phyloP scores from a whole-genome alignment of 2,888 invertebrate species.

The Cancer borealis region DNA sequence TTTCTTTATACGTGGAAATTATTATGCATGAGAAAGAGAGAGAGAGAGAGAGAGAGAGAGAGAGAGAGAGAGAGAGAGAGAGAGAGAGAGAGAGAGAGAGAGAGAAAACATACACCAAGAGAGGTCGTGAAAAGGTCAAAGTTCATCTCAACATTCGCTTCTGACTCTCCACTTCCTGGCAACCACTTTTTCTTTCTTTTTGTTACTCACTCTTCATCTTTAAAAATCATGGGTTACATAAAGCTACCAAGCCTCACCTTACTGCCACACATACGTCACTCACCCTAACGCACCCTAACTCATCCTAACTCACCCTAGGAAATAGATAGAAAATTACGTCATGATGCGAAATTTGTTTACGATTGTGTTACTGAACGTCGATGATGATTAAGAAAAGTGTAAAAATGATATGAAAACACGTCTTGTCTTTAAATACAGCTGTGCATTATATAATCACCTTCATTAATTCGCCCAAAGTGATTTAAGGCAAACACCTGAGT shows the following conservation, averaged over 20 bases:
- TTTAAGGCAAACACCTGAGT: neutral
- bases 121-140: neutral
- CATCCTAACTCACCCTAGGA: neutral
- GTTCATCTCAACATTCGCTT: neutral
- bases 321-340: too few species aligned
- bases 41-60: constrained; percentile 4
- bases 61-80: constrained; percentile 1
- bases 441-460: neutral
- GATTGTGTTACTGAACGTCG: too few species aligned
- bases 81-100: constrained; percentile 42
- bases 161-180: constrained; percentile 3
- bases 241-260: too few species aligned
- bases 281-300: too few species aligned
- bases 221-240: neutral
- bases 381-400: too few species aligned
- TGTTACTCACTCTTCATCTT: neutral
- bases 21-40: neutral
- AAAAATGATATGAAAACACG: too few species aligned
- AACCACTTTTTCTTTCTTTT: neutral
- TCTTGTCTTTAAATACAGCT: too few species aligned
- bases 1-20: neutral
- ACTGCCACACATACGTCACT: too few species aligned
- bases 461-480: neutral
- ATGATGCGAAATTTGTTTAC: too few species aligned
- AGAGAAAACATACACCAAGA: neutral